Conservation (phyloP, 2,797 vertebrate species). For the Anabas testudineus region DNA sequence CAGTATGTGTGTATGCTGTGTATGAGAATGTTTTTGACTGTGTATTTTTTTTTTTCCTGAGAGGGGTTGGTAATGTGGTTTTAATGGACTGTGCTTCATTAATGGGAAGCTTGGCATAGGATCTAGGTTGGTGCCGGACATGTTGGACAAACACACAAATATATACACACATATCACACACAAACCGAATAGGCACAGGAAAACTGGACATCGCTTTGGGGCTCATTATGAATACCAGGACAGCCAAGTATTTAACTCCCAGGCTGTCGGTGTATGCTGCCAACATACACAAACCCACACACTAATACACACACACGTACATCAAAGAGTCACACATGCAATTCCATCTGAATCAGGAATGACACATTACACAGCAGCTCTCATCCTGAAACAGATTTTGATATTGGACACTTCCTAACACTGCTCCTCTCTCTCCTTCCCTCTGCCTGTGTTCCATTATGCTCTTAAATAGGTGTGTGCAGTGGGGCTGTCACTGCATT, state of each 20-base stretch:
- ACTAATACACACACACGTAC: constrained; percentile 48
- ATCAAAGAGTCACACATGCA: constrained; percentile 57
- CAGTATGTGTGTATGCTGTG: constrained; percentile 8
- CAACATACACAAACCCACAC: constrained; percentile 72
- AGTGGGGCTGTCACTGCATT: constrained; percentile 19
- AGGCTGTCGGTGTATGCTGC: constrained; percentile 73
- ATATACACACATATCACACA: constrained; percentile 37
- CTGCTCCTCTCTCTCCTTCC: constrained; percentile 28
- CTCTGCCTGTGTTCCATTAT: constrained; percentile 30
- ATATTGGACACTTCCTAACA: constrained; percentile 57
- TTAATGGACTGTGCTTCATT: constrained; percentile 80
- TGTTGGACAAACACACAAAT: constrained; percentile 55
- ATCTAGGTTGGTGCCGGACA: constrained; percentile 63
- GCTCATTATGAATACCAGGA: constrained; percentile 79
- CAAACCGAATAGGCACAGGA: constrained; percentile 55
- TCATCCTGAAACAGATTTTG: constrained; percentile 68
- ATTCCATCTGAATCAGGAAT: constrained; percentile 63
- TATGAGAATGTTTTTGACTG: constrained; percentile 39
- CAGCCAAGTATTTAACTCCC: constrained; percentile 82
- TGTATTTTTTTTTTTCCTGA: constrained; percentile 30
- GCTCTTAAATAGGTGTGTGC: constrained; percentile 20
- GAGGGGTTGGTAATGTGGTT: constrained; percentile 77
- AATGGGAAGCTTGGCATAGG: constrained; percentile 80
- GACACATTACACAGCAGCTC: constrained; percentile 67
- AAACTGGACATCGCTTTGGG: constrained; percentile 80